These are phyloP conservation scores for Lagopus muta DNA, from an alignment of 2,113 vertebrate species.

Conservation along the genomic window DNA sequence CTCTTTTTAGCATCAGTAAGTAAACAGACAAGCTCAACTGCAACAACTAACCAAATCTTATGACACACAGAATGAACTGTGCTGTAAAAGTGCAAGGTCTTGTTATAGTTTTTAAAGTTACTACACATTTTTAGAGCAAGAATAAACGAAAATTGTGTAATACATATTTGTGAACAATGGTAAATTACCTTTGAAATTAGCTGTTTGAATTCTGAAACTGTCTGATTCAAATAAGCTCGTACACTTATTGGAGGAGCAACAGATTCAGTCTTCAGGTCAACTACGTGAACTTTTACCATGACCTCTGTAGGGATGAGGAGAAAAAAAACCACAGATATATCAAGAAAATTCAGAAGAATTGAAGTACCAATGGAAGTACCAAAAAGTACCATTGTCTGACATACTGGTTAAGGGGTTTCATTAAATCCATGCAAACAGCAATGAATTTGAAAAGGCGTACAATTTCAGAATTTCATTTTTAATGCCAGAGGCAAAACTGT, in stretches of 20 bases:
- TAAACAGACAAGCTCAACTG: neutral
- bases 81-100: neutral
- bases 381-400: neutral
- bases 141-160: neutral
- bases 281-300: constrained; percentile 97
- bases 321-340: neutral
- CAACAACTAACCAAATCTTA: neutral
- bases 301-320: constrained; percentile 85
- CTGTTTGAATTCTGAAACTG: constrained; percentile 94
- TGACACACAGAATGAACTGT: neutral
- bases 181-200: constrained; percentile 93
- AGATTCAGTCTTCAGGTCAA: constrained; percentile 91
- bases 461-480: neutral
- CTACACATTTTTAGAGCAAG: neutral
- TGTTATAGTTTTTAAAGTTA: neutral
- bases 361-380: too few species aligned
- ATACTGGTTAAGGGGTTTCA: neutral
- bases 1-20: neutral
- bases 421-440: neutral
- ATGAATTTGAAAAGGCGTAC: neutral
- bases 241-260: constrained; percentile 91
- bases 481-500: neutral
- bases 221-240: constrained; percentile 96
- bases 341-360: neutral
- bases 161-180: neutral